Evolutionary conservation across 2,888 invertebrate genomes (phyloP).

Genomic region (Anthophora plumipes): DNA sequence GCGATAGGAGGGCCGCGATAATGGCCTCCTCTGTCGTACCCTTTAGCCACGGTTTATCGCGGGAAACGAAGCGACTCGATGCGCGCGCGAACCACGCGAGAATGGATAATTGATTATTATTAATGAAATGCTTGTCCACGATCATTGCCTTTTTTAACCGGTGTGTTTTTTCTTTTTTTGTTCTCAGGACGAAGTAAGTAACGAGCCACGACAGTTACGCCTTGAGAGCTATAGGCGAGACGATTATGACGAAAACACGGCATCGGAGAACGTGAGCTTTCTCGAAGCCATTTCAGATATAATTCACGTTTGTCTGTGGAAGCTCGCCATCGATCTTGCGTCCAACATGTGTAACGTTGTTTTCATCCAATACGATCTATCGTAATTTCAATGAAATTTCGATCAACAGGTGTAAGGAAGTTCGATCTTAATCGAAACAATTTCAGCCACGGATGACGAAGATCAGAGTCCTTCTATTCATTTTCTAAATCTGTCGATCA

Average conservation of each 20-base stretch:
- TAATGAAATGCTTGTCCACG: slow-evolving; percentile 62
- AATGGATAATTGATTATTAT: slow-evolving; percentile 64
- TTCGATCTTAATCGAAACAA: too few species aligned
- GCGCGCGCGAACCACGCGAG: slow-evolving; percentile 46
- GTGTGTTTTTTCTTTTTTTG: slow-evolving; percentile 81
- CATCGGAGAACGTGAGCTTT: slow-evolving; percentile 80
- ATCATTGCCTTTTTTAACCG: slow-evolving; percentile 73
- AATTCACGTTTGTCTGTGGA: slow-evolving; percentile 26
- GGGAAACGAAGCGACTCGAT: slow-evolving; percentile 11
- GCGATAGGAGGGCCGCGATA: slow-evolving; percentile 46
- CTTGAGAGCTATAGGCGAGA: slow-evolving; percentile 63
- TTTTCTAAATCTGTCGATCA: not conserved
- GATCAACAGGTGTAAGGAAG: too few species aligned
- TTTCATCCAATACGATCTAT: not conserved
- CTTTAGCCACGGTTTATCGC: slow-evolving; percentile 21
- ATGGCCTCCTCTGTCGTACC: not conserved
- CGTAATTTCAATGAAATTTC: too few species aligned
- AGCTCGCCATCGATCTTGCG: not conserved
- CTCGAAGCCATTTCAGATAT: slow-evolving; percentile 47
- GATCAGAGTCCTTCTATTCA: too few species aligned
- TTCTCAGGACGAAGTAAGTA: slow-evolving; percentile 85
- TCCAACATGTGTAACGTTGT: not conserved
- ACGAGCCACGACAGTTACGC: slow-evolving; percentile 73
- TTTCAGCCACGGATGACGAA: too few species aligned
- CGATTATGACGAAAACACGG: slow-evolving; percentile 70